Conservation (phyloP, 2,888 invertebrate species). For the Saturnia pavonia region DNA sequence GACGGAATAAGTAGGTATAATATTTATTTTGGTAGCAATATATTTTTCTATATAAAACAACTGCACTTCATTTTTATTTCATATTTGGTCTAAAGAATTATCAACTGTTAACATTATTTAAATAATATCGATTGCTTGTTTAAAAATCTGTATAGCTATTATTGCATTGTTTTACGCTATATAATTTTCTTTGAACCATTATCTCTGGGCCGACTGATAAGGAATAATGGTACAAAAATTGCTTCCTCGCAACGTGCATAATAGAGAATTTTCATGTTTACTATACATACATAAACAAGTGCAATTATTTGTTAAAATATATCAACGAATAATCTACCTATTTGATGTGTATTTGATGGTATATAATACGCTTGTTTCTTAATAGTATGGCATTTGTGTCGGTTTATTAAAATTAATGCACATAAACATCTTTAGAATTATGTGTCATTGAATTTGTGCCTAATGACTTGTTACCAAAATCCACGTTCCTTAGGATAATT, state of each 20-base stretch:
- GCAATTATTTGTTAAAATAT: conserved; percentile 8
- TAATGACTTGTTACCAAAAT: conserved; percentile 1
- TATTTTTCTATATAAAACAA: not conserved
- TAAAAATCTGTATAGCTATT: not conserved
- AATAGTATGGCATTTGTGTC: not conserved
- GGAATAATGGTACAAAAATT: not conserved
- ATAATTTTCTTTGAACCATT: not conserved
- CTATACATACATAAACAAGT: not conserved
- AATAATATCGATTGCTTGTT: not conserved
- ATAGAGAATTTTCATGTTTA: not conserved
- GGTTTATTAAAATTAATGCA: not conserved
- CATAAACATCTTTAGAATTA: not conserved
- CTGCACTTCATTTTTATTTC: not conserved
- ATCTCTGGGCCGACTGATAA: not conserved
- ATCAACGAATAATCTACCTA: conserved; percentile 6
- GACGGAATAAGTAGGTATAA: not conserved
- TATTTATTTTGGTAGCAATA: not conserved
- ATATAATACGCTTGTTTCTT: conserved; percentile 1
- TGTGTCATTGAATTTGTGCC: not conserved
- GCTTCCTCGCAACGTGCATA: not conserved
- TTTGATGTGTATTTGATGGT: not conserved
- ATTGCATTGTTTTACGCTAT: not conserved
- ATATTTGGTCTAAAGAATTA: not conserved
- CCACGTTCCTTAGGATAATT: not conserved
- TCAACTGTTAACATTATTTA: not conserved